Evolutionary conservation across 2,888 invertebrate species (phyloP), one percentile per base, ranked within the genome.

Genomic region (Empis stercorea): DNA sequence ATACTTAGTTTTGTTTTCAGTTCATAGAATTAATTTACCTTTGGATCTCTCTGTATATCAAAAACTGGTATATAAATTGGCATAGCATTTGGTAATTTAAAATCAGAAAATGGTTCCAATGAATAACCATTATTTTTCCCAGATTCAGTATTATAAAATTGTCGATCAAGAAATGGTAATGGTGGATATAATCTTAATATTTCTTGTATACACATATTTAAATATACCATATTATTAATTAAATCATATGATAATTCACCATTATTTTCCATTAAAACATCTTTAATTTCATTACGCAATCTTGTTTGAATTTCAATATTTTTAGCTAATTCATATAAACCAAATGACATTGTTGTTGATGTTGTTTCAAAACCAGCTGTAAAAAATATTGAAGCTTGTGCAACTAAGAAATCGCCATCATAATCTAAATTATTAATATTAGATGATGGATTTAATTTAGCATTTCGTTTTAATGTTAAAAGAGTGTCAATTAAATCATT

Each of bases 401-500:
- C 65, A 4, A 63, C 59, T 10, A 68, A 46, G 14, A 61, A 55
- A 43, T 68, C 68, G 3, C 57, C 57, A 7, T 57, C 56, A 30
- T 58, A 50, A 14, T 60, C 54, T 0, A 63, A 52, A 0, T 55
- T 53, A 14, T 41, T 27, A 7, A 6, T 13, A 27, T 56, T 55
- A 10, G 53, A 51, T 2, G 52, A 44, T 0, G 54, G 48, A 5
- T 58, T 54, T 14, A 45, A 32, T 11, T 51, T 53, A 1, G 56
- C 55, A 41, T 63, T 61, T 43, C 65, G 60, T 30, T 64, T 70
- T 6, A 74, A 49, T 2, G 65, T 63, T 32, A 75, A 59, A 11
- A 76, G 55, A 5, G 72, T 54, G 53, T 76, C 75, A 38, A 76
- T 66, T 1, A 76, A 63, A 56, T 76, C 76, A 44, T 71, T 66